Evolutionary conservation across 2,113 vertebrate genomes (phyloP).

Genomic region (Ploceus nigricollis): DNA sequence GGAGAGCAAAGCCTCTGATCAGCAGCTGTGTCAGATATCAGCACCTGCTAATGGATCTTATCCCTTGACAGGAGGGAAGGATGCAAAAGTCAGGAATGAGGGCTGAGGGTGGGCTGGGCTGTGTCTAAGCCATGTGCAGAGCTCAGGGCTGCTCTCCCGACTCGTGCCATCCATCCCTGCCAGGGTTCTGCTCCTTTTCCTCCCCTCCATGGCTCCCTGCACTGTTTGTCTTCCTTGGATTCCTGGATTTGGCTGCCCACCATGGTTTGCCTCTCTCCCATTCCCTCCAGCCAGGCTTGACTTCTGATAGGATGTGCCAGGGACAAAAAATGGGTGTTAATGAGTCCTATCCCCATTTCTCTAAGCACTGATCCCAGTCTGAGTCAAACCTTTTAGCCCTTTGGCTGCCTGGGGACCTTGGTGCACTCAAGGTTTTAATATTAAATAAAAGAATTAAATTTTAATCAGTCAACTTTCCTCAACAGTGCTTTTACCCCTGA

Average conservation of each 20-base stretch:
- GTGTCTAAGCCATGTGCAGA: rapidly evolving
- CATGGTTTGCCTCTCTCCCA: neutral
- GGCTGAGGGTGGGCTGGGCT: neutral
- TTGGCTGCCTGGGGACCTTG: neutral
- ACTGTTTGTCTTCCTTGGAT: neutral
- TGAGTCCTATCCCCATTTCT: neutral
- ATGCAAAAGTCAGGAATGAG: neutral
- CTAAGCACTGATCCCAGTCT: neutral
- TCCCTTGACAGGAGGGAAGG: neutral
- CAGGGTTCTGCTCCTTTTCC: neutral
- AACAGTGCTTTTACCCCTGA: neutral
- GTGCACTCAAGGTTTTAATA: neutral
- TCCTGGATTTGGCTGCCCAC: neutral
- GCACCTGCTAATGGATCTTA: neutral
- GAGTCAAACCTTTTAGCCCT: neutral
- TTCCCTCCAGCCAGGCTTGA: neutral
- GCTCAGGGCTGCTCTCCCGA: neutral
- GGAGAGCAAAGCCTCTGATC: neutral
- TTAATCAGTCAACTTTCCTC: neutral
- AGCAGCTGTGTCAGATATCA: neutral
- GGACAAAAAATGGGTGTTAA: neutral
- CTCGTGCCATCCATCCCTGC: rapidly evolving
- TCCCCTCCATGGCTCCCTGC: neutral
- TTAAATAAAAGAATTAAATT: neutral
- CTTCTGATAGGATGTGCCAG: neutral